Evolutionary conservation across 2,888 invertebrate species (phyloP).

Genomic region (Liodrosophila aerea): DNA sequence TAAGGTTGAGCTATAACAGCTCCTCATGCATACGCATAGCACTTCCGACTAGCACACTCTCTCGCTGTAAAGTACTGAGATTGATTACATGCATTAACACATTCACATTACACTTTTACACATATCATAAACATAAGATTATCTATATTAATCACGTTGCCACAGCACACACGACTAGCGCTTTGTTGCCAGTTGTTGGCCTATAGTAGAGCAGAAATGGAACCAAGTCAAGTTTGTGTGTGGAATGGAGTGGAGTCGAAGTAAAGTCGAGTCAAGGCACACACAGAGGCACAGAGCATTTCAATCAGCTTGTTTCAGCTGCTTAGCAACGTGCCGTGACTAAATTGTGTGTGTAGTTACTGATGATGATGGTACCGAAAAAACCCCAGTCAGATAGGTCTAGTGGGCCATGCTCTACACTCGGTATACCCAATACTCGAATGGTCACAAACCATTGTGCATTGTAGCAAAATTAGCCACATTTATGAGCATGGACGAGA

Average conservation of each 20-base stretch:
- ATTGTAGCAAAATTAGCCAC: slow-evolving; percentile 65
- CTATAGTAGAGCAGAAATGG: slow-evolving; percentile 27
- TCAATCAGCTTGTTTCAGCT: slow-evolving; percentile 48
- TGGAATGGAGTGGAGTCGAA: slow-evolving; percentile 30
- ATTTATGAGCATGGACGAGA: slow-evolving; percentile 64
- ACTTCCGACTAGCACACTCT: no score
- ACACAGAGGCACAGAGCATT: no score
- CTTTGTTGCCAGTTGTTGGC: slow-evolving; percentile 1
- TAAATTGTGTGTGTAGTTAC: slow-evolving; percentile 39
- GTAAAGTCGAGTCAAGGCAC: slow-evolving; percentile 27
- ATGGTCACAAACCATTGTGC: slow-evolving; percentile 47
- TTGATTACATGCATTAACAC: no score
- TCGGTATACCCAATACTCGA: background rate
- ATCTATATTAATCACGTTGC: no score
- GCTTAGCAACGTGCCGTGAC: slow-evolving; percentile 60
- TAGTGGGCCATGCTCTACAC: no score
- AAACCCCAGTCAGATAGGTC: slow-evolving; percentile 5
- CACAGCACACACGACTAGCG: no score
- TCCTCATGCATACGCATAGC: no score
- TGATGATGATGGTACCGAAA: slow-evolving; percentile 22
- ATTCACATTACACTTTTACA: no score
- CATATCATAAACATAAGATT: no score
- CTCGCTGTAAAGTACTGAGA: no score
- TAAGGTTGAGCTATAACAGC: no score
- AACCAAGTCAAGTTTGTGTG: slow-evolving; percentile 56